Percentiles rank a stretch among this genome's conserved stretches.
Conservation (phyloP, 2,113 vertebrate species). For the Nesoenas mayeri region DNA sequence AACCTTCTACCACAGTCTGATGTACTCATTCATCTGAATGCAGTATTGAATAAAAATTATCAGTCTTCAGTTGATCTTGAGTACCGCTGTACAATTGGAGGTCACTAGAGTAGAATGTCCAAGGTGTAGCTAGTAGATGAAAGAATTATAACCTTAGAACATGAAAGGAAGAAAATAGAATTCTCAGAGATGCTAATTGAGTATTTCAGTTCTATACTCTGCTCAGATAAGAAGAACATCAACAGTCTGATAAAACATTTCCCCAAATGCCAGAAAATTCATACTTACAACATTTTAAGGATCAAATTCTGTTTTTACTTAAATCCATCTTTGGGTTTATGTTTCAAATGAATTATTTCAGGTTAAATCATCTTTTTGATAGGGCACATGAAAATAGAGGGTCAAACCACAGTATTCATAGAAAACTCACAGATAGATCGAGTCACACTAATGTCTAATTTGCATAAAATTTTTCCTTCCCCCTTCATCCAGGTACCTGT, state of each 20-base stretch:
- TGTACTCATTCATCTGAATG: neutral
- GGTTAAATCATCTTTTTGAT: neutral
- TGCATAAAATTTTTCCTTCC: neutral
- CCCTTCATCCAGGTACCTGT: neutral
- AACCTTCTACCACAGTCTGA: neutral
- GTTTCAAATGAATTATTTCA: neutral
- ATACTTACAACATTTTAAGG: neutral
- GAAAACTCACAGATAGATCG: neutral
- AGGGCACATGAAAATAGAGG: neutral
- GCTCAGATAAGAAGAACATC: neutral
- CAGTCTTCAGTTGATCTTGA: neutral
- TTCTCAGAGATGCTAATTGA: neutral
- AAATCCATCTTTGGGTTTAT: neutral
- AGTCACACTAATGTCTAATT: neutral
- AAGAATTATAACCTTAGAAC: neutral
- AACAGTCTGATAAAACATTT: neutral
- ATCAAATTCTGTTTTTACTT: neutral
- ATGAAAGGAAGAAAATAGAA: neutral
- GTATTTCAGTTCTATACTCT: neutral
- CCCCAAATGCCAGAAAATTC: neutral
- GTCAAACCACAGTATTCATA: neutral
- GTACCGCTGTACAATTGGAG: neutral
- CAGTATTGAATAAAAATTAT: neutral
- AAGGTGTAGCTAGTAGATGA: neutral
- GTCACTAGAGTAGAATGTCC: neutral